Evolutionary conservation across 2,113 vertebrate genomes (phyloP).

Genomic region (Pandion haliaetus): DNA sequence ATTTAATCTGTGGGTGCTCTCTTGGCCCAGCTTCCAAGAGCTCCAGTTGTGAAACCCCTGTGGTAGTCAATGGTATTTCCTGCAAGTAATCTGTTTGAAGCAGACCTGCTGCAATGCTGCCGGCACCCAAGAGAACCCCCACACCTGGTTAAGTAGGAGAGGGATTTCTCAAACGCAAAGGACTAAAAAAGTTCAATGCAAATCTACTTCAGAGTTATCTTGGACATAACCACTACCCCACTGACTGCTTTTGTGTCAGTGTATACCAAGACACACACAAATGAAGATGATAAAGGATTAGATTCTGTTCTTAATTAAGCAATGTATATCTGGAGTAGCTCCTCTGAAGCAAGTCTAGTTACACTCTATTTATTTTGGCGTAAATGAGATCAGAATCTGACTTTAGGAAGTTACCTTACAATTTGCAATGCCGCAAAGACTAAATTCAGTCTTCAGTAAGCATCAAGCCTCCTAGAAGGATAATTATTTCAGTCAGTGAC

Average conservation of each 20-base stretch:
- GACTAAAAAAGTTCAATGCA: not conserved
- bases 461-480: not conserved
- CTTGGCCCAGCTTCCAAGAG: not conserved
- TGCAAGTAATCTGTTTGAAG: not conserved
- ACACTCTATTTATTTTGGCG: not conserved
- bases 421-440: not conserved
- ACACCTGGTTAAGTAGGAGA: not conserved
- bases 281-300: not conserved
- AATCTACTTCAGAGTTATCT: not conserved
- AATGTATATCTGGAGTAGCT: not conserved
- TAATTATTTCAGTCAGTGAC: not conserved
- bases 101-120: not conserved
- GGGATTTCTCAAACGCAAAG: not conserved
- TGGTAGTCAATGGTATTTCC: not conserved
- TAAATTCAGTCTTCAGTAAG: not conserved
- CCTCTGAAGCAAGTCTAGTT: not conserved
- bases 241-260: not conserved
- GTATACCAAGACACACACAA: not conserved
- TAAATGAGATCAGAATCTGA: not conserved
- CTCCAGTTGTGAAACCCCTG: not conserved
- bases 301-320: not conserved
- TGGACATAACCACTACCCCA: not conserved
- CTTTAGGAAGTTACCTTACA: not conserved
- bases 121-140: not conserved
- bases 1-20: not conserved